Evolutionary conservation across 2,888 invertebrate genomes (phyloP), one percentile per base, ranked within the genome.

Genomic region (Hydriomena furcata): DNA sequence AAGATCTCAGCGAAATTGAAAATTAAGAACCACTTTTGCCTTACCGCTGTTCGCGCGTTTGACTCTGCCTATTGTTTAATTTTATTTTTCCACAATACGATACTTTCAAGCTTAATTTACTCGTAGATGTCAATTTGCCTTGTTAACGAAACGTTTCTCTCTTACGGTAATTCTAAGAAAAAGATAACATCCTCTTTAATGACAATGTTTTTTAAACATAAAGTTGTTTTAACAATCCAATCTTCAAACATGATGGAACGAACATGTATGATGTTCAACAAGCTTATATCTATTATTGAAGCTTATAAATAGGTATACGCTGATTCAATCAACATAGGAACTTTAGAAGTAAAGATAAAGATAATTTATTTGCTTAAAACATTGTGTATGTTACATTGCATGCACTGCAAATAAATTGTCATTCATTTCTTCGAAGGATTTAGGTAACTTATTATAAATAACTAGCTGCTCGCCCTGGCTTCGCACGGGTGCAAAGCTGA

Each of bases 1-100:
- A 58, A 73, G 69, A 73, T 73, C 70, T 71, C 66, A 50, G 63
- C 67, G 65, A 81, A 78, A 84, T 82, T 81, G 83, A 76, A 80
- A 82, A 81, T 84, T 83, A 83, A 80, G 71, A 73, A 65, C 63
- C 68, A 65, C 68, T 72, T 69, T 60, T 50, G 61, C 64, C 60
- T 66, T 67, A 66, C 62, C 63, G 60, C 59, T 54, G 59, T 63
- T 54, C 45, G 48, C 55, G 61, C 61, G 54, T 58, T 67, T 68
- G 55, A 51, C 41, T 51, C 32, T 30, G 55, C 58, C n/a, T 58
- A 66, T 66, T 61, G 62, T 59, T 61, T 61, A 65, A 53, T 63
- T 65, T 66, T 52, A 63, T 60, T 61, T 59, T 57, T 54, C 55
- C 55, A 47, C 52, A 60, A 52, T 51, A 48, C 52, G 59, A 57